Base-by-base conservation (phyloP, 2,888 invertebrate species). In the Cecidostiba fungosa region DNA sequence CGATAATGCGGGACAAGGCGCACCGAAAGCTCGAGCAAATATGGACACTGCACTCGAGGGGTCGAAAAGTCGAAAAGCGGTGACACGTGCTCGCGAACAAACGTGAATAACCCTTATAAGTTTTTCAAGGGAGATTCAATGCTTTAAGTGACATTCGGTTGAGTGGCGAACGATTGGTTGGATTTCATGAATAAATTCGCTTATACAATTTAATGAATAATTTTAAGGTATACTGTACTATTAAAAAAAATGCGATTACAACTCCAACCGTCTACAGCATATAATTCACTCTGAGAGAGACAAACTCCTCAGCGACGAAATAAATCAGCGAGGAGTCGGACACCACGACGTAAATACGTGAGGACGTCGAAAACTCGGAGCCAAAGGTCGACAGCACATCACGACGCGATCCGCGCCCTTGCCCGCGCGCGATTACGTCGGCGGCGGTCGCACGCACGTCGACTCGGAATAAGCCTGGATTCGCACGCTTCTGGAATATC, bases 41-140 rank as follows among this genome's bases (percentile, higher is more conserved):
- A 90, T 91, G 89, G 90, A 90, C 91, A 89, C 74, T 89, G 89
- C 90, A 90, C 91, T 91, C 88, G 88, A 90, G 50, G 84, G 70
- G 78, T 84, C 78, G 77, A 54, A 85, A 85, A 87, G 87, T 82
- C 80, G 73, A 73, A 72, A 76, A 79, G 29, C n/a, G 72, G n/a
- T 29, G 80, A 77, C 85, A 86, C 87, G 87, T 87, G 87, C 72
- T 43, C 32, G 26, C 70, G 50, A 16, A 26, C 59, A 29, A 14
- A 74, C 59, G 39, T 1, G 74, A 62, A 50, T 62, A 26, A 54
- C 74, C 47, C 77, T 84, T 50, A 32, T 26, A 54, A 32, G 43
- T 47, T 29, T 19, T 82, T 59, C 39, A 36, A 14, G 23, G 69
- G 47, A n/a, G 29, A n/a, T n/a, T n/a, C n/a, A n/a, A 26, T 29